Evolutionary conservation across 1,140 invertebrate species (phyloP), one percentile per base, ranked within the genome.

Genomic region (Drosophila punjabiensis): DNA sequence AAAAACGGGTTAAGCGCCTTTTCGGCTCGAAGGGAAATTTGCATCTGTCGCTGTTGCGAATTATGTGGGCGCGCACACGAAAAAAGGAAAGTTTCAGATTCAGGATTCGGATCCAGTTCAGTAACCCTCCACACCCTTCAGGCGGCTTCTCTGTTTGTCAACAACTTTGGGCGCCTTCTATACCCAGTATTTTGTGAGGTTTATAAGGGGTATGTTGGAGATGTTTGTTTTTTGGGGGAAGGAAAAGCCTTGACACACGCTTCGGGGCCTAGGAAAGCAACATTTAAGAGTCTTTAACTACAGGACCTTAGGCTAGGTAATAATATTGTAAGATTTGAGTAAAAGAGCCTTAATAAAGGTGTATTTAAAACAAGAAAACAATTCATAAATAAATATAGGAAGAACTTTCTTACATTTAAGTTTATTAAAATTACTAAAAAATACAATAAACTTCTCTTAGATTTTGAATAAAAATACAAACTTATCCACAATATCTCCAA

Each of bases 1-100:
- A 47, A 87, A 88, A 88, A 70, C 78, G 84, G 85, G 84, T 88
- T 88, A 89, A 88, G 81, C 85, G 85, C 85, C 85, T 85, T 75
- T 79, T 88, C 81, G 81, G 76, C 83, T 87, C 60, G 83, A 79
- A 82, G 76, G 73, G 63, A 71, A 77, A 88, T 88, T 89, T 88
- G 81, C 85, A 88, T 88, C 74, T 70, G 77, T 79, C 76, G 76
- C 53, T 55, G 73, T 55, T 66, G 74, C 78, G 66, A 79, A 89
- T 89, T 85, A 89, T 89, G 85, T 81, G 74, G 78, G 81, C 68
- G 67, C 83, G 66, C 85, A 88, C 47, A 73, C 56, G 47, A 71
- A 62, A 75, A 61, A 50, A 67, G 69, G 80, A 75, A 71, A 88
- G 71, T 68, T 69, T 41, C 70, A 41, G 70, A 73, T 61, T 61